These are phyloP conservation scores for Stegana nigrithorax DNA, from an alignment of 2,888 invertebrate genomes.

Conservation along the genomic window DNA sequence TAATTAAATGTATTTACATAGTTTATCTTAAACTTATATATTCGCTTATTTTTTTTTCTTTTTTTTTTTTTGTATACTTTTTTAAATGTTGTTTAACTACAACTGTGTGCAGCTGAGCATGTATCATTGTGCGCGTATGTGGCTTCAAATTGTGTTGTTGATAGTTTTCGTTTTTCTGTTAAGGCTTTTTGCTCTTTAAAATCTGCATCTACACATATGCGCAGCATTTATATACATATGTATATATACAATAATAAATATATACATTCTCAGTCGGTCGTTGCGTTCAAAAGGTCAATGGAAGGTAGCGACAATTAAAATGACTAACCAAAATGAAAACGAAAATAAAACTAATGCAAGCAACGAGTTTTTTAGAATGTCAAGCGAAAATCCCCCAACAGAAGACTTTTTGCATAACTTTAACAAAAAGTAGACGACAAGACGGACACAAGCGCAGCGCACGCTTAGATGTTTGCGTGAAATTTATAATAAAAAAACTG, in stretches of 20 bases:
- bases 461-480: neutral
- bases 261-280: slow-evolving; percentile 39
- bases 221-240: neutral
- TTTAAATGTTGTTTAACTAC: slow-evolving; percentile 5
- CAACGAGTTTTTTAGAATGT: neutral
- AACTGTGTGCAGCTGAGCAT: slow-evolving; percentile 55
- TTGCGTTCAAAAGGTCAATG: slow-evolving; percentile 52
- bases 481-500: neutral
- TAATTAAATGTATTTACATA: slow-evolving; percentile 60
- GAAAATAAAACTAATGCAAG: neutral
- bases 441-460: neutral
- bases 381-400: neutral
- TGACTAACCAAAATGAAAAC: slow-evolving; percentile 1
- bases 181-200: too few species aligned
- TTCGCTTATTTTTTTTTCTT: too few species aligned
- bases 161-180: slow-evolving; percentile 29
- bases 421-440: too few species aligned
- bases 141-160: too few species aligned
- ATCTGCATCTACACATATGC: slow-evolving; percentile 16
- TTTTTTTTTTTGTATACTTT: too few species aligned
- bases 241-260: too few species aligned
- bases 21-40: slow-evolving; percentile 47
- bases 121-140: too few species aligned
- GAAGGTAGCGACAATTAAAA: slow-evolving; percentile 47
- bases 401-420: slow-evolving; percentile 10